A percentile compares a stretch with the other conserved stretches of the same genome.
These are phyloP conservation scores for Furcula furcula DNA, from an alignment of 2,888 invertebrate species.

Conservation along the genomic window DNA sequence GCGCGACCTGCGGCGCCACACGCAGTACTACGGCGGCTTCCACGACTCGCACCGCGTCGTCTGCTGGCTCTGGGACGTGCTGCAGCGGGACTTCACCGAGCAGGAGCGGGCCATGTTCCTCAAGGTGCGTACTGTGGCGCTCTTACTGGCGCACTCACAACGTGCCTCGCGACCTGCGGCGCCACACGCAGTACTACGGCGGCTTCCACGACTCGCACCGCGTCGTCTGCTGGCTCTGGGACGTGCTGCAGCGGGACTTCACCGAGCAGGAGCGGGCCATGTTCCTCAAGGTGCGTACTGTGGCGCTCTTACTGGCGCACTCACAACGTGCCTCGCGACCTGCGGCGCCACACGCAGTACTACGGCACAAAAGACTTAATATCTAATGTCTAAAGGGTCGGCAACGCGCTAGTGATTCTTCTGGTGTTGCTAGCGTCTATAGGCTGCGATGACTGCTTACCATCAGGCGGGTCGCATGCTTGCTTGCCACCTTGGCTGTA, in stretches of 20 bases:
- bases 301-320: too few species aligned
- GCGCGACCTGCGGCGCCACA: constrained; percentile 92
- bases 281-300: constrained; percentile 97
- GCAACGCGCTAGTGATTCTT: too few species aligned
- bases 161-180: constrained; percentile 91
- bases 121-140: constrained; percentile 83
- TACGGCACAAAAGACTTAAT: too few species aligned
- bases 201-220: constrained; percentile 99
- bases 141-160: too few species aligned
- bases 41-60: constrained; percentile 99
- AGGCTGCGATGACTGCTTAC: too few species aligned
- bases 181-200: constrained; percentile 99
- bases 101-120: constrained; percentile 96
- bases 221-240: constrained; percentile 99
- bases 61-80: constrained; percentile 99
- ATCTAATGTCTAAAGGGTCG: too few species aligned
- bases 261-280: constrained; percentile 94
- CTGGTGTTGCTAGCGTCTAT: too few species aligned
- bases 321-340: too few species aligned
- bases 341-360: too few species aligned
- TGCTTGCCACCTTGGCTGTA: too few species aligned
- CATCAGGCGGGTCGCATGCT: too few species aligned
- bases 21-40: constrained; percentile 99
- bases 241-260: constrained; percentile 97
- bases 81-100: constrained; percentile 96